Evolutionary conservation across 2,113 vertebrate genomes (phyloP).

Genomic region (Solea solea): DNA sequence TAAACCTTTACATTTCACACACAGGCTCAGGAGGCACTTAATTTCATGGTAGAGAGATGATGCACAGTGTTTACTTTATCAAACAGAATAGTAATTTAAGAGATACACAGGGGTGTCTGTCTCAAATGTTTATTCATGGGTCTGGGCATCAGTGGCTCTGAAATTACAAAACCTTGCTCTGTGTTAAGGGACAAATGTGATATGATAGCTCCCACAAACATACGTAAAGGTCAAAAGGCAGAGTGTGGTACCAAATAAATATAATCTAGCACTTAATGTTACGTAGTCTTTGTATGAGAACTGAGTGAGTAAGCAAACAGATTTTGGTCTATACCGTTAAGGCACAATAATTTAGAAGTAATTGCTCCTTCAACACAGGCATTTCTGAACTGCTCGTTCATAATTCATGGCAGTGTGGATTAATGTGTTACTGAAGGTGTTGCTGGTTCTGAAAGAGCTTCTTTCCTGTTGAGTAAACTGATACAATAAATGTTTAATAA

Average conservation of each 20-base stretch:
- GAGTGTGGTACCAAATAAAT: background rate
- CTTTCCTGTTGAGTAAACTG: too few relatives aligned
- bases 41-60: constrained; percentile 58
- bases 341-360: background rate
- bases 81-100: constrained; percentile 53
- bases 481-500: background rate
- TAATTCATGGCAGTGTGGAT: background rate
- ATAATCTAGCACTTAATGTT: background rate
- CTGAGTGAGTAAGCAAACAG: background rate
- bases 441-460: too few relatives aligned
- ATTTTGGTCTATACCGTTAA: background rate
- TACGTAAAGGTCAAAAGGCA: constrained; percentile 6
- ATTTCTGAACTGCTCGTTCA: background rate
- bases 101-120: constrained; percentile 41
- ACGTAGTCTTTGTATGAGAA: background rate
- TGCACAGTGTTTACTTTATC: constrained; percentile 42
- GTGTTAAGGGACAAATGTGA: constrained; percentile 25
- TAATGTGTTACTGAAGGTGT: too few relatives aligned
- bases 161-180: constrained; percentile 29
- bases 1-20: constrained; percentile 43
- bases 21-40: constrained; percentile 38
- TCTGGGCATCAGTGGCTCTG: constrained; percentile 37
- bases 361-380: background rate
- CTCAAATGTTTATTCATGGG: constrained; percentile 47
- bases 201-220: background rate